Conservation (phyloP, 2,888 invertebrate genomes). For the Watsonalla cultraria region DNA sequence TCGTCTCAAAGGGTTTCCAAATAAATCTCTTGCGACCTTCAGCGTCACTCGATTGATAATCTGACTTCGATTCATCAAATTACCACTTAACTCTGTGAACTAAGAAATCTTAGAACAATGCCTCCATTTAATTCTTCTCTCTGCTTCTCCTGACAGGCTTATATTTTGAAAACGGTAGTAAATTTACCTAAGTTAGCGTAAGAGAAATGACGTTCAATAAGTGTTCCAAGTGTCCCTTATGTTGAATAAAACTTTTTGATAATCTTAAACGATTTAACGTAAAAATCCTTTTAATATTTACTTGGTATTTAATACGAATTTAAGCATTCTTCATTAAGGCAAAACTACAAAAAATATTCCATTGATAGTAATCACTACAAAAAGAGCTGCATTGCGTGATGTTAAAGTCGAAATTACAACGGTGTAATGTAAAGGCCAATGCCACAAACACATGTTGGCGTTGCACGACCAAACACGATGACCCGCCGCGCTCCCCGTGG, state of each 20-base stretch:
- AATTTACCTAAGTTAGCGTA: too few species aligned
- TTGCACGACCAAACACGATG: conserved; percentile 39
- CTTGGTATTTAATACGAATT: too few species aligned
- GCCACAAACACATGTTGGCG: conserved; percentile 72
- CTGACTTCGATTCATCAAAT: neutral
- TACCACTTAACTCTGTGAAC: too few species aligned
- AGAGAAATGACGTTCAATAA: too few species aligned
- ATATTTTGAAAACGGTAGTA: too few species aligned
- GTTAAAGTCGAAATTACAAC: conserved; percentile 42
- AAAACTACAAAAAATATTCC: conserved; percentile 28
- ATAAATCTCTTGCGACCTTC: neutral
- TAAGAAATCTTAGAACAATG: too few species aligned
- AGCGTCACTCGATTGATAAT: neutral
- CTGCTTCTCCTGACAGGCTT: too few species aligned
- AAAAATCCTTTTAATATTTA: too few species aligned
- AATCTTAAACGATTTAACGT: too few species aligned
- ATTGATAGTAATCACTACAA: neutral
- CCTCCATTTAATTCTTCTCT: too few species aligned
- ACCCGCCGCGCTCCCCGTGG: conserved; percentile 37
- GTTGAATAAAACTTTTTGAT: too few species aligned
- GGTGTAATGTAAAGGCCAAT: conserved; percentile 50
- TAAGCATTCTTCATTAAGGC: neutral
- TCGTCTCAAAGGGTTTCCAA: conserved; percentile 1
- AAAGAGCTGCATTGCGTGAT: conserved; percentile 10
- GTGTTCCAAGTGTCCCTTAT: too few species aligned